These are phyloP conservation scores for Rhadinocentrus ornatus DNA, from an alignment of 2,797 vertebrate species.

Conservation along the genomic window DNA sequence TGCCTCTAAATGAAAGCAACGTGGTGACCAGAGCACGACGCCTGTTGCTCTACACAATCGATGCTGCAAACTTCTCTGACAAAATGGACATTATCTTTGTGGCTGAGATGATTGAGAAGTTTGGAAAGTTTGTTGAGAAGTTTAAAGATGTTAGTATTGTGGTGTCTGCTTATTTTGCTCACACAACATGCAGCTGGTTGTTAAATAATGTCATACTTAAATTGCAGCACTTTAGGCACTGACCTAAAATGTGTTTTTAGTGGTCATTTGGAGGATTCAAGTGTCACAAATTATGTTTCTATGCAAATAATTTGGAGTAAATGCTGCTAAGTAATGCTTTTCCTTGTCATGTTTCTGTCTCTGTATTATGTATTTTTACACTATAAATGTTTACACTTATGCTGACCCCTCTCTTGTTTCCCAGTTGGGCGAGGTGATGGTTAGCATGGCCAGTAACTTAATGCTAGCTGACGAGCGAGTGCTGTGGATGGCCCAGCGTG, in stretches of 20 bases:
- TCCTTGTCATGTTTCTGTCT: background rate
- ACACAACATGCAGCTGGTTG: conserved; percentile 45
- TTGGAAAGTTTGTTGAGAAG: conserved; percentile 94
- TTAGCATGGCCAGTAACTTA: conserved; percentile 96
- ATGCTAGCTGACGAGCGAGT: conserved; percentile 96
- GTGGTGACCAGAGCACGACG: conserved; percentile 91
- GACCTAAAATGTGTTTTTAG: background rate
- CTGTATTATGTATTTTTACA: background rate
- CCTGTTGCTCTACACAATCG: conserved; percentile 91
- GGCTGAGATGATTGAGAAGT: conserved; percentile 99
- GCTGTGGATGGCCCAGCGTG: conserved; percentile 94
- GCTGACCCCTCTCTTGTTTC: background rate
- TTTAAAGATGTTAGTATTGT: conserved; percentile 90
- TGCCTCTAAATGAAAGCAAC: conserved; percentile 96
- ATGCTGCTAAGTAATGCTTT: rapidly evolving
- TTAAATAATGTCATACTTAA: background rate
- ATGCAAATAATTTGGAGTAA: background rate
- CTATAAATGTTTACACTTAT: background rate
- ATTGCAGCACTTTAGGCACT: too few species aligned
- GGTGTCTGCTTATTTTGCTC: background rate
- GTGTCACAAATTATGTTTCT: conserved; percentile 2
- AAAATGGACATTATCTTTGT: conserved; percentile 99
- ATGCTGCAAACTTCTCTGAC: conserved; percentile 97
- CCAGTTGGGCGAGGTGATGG: conserved; percentile 95
- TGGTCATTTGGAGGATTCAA: background rate